Evolutionary conservation across 2,113 vertebrate species (phyloP).

Genomic region (Monarcha castaneiventris): DNA sequence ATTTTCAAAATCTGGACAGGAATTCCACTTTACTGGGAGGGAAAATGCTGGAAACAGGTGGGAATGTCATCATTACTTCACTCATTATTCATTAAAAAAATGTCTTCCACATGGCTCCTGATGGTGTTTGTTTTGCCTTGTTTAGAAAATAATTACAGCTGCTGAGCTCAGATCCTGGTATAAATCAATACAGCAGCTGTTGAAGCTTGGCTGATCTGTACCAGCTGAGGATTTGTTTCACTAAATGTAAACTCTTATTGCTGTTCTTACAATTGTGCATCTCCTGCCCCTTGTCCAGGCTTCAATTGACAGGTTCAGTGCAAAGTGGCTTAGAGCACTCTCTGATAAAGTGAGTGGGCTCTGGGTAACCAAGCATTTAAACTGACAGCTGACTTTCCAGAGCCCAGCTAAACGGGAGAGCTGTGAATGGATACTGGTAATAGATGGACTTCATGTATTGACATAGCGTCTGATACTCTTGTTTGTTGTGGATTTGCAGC

Average conservation of each 20-base stretch:
- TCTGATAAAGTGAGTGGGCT: neutral
- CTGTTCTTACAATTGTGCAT: neutral
- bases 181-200: neutral
- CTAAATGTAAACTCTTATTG: neutral
- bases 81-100: neutral
- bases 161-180: neutral
- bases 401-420: neutral
- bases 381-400: neutral
- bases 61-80: neutral
- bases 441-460: neutral
- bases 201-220: neutral
- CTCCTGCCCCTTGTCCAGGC: neutral
- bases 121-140: neutral
- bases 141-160: constrained; percentile 6
- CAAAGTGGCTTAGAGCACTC: constrained; percentile 1
- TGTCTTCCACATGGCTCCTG: neutral
- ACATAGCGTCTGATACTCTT: neutral
- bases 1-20: neutral
- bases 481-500: neutral
- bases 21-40: neutral
- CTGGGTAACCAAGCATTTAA: neutral
- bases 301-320: constrained; percentile 4
- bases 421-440: neutral
- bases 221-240: constrained; percentile 18
- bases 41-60: neutral